Base-by-base conservation (phyloP, 2,113 vertebrate genomes). In the Coryphaenoides rupestris region DNA sequence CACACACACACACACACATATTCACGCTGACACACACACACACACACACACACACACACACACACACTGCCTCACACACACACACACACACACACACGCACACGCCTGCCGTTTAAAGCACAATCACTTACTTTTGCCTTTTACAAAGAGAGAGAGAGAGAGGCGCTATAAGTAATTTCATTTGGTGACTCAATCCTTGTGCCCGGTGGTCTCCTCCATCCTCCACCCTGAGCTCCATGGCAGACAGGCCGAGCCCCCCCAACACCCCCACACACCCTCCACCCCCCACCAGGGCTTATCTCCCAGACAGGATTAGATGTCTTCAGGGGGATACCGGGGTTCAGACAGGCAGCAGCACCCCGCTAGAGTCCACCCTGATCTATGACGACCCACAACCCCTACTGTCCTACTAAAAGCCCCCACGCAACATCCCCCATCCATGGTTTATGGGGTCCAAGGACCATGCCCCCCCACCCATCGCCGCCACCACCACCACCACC, bases 251-350 rank as follows among this genome's bases (percentile, higher is more conserved):
- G 55, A 79, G 78, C 75, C 79, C 71, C 78, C n/a, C n/a, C n/a
- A n/a, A n/a, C n/a, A n/a, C n/a, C n/a, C n/a, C n/a, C n/a, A n/a
- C n/a, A n/a, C n/a, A n/a, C n/a, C n/a, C n/a, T n/a, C n/a, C n/a
- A n/a, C n/a, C n/a, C 60, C 67, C 9, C 33, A 12, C 33, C 33
- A 61, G 78, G 78, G 83, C 80, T 90, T 87, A 88, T 84, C 60
- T 74, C 84, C 76, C 79, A 83, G 75, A 81, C 60, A 58, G 82
- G 87, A 90, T 91, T 90, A 89, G 66, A 67, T 70, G 62, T 15
- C 53, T 63, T 52, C 33, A 33, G 52, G 58, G 46, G 80, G 86
- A 87, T 83, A 86, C 76, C 55, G 77, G 76, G 80, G 70, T 70
- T 61, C 53, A 86, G 85, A 84, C 72, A 65, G 66, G 66, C 65